A percentile compares a stretch with the other conserved stretches of the same genome.
Conservation (phyloP, 2,888 invertebrate species). For the Apamea anceps region DNA sequence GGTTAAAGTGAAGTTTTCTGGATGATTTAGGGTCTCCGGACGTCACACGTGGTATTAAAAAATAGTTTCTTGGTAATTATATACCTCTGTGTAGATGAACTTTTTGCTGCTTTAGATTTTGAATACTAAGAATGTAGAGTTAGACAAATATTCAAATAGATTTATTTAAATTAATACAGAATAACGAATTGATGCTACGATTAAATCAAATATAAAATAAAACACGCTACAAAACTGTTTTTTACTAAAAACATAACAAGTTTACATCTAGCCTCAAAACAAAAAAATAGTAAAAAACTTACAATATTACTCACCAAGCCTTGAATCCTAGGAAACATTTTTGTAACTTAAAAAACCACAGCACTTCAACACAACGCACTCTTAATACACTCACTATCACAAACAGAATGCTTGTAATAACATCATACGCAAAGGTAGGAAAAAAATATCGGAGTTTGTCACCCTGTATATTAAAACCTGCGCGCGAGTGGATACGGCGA, state of each 20-base stretch:
- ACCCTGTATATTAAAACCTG: constrained; percentile 70
- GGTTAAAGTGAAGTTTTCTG: constrained; percentile 27
- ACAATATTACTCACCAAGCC: constrained; percentile 83
- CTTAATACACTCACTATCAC: constrained; percentile 71
- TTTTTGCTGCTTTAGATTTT: not conserved
- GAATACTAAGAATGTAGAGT: not conserved
- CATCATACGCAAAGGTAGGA: constrained; percentile 66
- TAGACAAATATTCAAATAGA: not conserved
- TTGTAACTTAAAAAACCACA: constrained; percentile 66
- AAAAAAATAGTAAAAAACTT: constrained; percentile 27
- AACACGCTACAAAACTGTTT: not conserved
- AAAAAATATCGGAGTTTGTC: constrained; percentile 41
- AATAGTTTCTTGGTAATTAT: not conserved
- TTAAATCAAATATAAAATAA: not conserved
- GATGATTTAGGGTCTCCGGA: constrained; percentile 1
- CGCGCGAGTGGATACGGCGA: constrained; percentile 77
- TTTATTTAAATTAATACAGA: not conserved
- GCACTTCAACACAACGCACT: constrained; percentile 74
- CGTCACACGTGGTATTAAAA: constrained; percentile 41
- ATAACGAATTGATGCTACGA: not conserved
- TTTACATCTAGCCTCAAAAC: not conserved
- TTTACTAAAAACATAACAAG: constrained; percentile 1
- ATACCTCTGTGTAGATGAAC: constrained; percentile 22
- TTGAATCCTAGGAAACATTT: constrained; percentile 88
- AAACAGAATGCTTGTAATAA: constrained; percentile 66